Evolutionary conservation across 2,113 vertebrate genomes (phyloP), one percentile per base, ranked within the genome.

Genomic region (Passer montanus): DNA sequence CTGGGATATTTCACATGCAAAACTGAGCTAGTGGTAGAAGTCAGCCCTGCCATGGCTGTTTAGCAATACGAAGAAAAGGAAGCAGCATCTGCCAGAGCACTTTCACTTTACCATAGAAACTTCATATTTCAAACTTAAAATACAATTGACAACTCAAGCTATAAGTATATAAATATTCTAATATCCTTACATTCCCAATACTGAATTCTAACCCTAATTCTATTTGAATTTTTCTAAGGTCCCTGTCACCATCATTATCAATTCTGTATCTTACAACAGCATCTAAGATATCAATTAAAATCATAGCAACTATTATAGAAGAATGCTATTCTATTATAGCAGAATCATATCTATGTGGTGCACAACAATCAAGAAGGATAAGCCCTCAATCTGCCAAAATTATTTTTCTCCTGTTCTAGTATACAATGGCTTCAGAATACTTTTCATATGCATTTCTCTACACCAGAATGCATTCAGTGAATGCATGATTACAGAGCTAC

Each of bases 1-100:
- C 67, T 93, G 78, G 67, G 50, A 79, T 77, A 94, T 76, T 92
- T 80, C 92, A 88, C 19, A 55, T 39, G 12, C 43, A 86, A 94
- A 86, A 80, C 0, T n/a, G 13, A 76, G n/a, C 46, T 66, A 62
- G 30, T 52, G n/a, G 56, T 31, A 68, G 35, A 89, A 63, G 19
- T 75, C 73, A 87, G 30, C 6, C 26, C 60, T 84, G 52, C 14
- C 69, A 26, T 0, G 0, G 15, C 13, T 86, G 20, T 59, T 83
- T 37, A 63, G 44, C 19, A 63, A 30, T 15, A 43, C 22, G 50
- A 92, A 83, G 41, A 79, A 39, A 59, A 75, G 35, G 27, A 46
- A 86, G 41, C 18, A 67, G 28, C 35, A 53, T 47, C 39, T 3
- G 7, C 9, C 5, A 59, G 37, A 35, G 10, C 69, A 39, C 47